A percentile compares a stretch with the other conserved stretches of the same genome.
These are phyloP conservation scores for Lagria hirta DNA, from an alignment of 2,888 invertebrate species.

Conservation along the genomic window DNA sequence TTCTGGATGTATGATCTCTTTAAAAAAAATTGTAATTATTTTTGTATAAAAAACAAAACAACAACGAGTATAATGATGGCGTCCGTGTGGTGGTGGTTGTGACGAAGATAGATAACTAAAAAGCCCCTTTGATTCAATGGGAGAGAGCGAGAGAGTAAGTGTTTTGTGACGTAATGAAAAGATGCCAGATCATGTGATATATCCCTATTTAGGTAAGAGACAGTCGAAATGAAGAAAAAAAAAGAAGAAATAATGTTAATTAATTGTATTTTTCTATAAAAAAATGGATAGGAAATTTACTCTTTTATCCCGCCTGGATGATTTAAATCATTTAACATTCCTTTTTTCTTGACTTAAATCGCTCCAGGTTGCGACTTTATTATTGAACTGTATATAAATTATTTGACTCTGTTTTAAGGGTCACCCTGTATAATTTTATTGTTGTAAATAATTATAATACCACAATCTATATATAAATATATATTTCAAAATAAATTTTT, in stretches of 20 bases:
- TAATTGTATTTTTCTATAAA: conserved; percentile 47
- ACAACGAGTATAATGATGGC: no score
- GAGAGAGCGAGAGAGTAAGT: no score
- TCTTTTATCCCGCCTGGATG: conserved; percentile 27
- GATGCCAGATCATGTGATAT: conserved; percentile 45
- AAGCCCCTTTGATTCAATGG: no score
- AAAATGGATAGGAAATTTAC: conserved; percentile 27
- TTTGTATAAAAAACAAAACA: no score
- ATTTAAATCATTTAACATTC: conserved; percentile 39
- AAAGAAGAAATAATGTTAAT: conserved; percentile 43
- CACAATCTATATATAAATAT: conserved; percentile 40
- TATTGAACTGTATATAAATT: conserved; percentile 3
- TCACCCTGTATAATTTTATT: conserved; percentile 47
- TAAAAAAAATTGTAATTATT: no score
- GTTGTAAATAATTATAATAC: conserved; percentile 48
- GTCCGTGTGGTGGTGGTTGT: conserved; percentile 26
- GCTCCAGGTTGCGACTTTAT: conserved; percentile 30
- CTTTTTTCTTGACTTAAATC: conserved; percentile 33
- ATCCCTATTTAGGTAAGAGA: no score
- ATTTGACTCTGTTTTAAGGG: conserved; percentile 48
- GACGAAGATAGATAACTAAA: conserved; percentile 24
- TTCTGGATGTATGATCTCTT: conserved; percentile 31
- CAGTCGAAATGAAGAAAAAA: no score
- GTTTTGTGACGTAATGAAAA: conserved; percentile 6
- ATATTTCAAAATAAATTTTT: conserved; percentile 49